phyloP scores from a whole-genome alignment of 2,888 invertebrate species.

The Dasysyrphus tricinctus region DNA sequence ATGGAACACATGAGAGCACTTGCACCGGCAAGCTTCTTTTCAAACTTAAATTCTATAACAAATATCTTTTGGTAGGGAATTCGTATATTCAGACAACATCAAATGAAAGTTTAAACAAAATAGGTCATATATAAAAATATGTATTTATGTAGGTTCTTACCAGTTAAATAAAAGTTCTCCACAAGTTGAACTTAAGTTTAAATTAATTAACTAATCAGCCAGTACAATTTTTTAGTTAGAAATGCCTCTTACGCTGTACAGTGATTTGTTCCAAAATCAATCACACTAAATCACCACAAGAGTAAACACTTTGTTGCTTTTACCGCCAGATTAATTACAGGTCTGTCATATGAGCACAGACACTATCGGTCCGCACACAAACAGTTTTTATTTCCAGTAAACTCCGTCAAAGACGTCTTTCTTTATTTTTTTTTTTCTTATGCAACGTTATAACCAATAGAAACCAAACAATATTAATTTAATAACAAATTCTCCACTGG shows the following conservation, averaged over 20 bases:
- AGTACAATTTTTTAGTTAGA: background rate
- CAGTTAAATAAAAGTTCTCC: background rate
- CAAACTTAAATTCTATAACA: background rate
- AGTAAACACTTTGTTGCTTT: constrained; percentile 11
- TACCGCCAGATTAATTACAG: constrained; percentile 29
- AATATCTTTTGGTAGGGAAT: background rate
- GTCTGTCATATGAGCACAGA: constrained; percentile 18
- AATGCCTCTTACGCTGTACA: background rate
- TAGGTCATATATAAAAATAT: background rate
- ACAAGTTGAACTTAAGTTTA: background rate
- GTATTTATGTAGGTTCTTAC: too few relatives aligned
- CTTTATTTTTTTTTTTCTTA: constrained; percentile 3
- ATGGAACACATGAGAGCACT: background rate
- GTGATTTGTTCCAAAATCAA: constrained; percentile 9
- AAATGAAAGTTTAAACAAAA: too few relatives aligned
- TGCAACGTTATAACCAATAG: constrained; percentile 25
- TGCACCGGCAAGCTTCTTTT: background rate
- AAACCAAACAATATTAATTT: constrained; percentile 23
- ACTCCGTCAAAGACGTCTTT: constrained; percentile 2
- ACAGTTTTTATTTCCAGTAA: constrained; percentile 24
- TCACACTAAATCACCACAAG: background rate
- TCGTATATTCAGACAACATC: background rate
- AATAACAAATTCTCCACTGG: constrained; percentile 17
- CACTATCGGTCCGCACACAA: constrained; percentile 22
- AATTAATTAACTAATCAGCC: background rate